These are phyloP conservation scores for Lerema accius DNA, from an alignment of 1,140 invertebrate species.

Conservation along the genomic window DNA sequence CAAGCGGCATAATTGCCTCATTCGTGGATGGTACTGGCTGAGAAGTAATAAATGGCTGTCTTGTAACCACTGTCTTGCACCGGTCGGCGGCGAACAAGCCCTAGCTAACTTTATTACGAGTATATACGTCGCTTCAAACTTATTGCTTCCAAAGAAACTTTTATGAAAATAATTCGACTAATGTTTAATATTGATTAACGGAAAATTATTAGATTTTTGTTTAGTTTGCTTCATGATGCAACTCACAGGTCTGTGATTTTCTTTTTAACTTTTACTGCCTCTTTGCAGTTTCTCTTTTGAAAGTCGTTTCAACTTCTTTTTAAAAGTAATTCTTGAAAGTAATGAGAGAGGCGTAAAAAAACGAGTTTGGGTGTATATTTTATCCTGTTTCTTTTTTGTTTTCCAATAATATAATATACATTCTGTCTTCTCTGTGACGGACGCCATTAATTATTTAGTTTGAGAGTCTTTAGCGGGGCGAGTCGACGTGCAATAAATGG, in stretches of 20 bases:
- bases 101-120: neutral
- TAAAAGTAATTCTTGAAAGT: too few species aligned
- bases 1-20: constrained; percentile 51
- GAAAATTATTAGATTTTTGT: too few species aligned
- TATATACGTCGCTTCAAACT: neutral
- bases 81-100: neutral
- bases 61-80: constrained; percentile 8
- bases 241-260: too few species aligned
- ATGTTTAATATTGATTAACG: too few species aligned
- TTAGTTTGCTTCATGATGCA: too few species aligned
- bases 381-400: too few species aligned
- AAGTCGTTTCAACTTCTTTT: too few species aligned
- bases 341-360: too few species aligned
- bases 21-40: constrained; percentile 39
- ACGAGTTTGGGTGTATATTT: too few species aligned
- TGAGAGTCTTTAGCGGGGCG: constrained; percentile 58
- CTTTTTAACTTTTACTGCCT: too few species aligned
- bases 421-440: constrained; percentile 38
- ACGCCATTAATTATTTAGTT: constrained; percentile 73
- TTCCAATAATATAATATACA: neutral
- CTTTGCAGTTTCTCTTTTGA: too few species aligned
- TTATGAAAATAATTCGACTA: too few species aligned
- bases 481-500: constrained; percentile 72
- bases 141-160: neutral
- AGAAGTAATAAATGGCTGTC: constrained; percentile 22